These are phyloP conservation scores for Poeciliopsis turrubarensis DNA, from an alignment of 2,113 vertebrate genomes.

Conservation along the genomic window DNA sequence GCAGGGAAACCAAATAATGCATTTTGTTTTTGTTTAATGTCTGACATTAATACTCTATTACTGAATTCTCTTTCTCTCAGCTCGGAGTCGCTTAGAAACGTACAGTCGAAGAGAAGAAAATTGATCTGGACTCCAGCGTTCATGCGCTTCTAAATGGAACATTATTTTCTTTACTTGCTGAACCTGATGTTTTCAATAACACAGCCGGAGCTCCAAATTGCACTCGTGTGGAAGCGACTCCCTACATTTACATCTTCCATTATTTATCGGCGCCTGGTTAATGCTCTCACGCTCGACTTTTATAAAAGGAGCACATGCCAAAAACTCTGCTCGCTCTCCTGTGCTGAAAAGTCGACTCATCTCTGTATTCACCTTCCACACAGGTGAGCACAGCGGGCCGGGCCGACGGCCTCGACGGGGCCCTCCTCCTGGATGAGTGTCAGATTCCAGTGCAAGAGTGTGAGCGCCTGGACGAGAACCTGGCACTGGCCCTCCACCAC, in stretches of 20 bases:
- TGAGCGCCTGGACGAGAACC: constrained; percentile 87
- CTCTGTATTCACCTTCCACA: constrained; percentile 30
- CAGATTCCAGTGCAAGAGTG: constrained; percentile 86
- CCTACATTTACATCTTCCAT: constrained; percentile 23
- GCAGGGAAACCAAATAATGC: constrained; percentile 25
- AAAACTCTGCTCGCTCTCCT: constrained; percentile 13
- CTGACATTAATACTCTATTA: constrained; percentile 2
- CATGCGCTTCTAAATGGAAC: constrained; percentile 13
- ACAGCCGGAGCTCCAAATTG: constrained; percentile 17
- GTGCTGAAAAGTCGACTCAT: constrained; percentile 30
- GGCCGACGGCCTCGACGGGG: constrained; percentile 87
- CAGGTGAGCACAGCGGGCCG: constrained; percentile 88
- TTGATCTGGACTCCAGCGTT: not conserved
- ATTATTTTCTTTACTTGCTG: constrained; percentile 7
- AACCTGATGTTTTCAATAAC: constrained; percentile 7
- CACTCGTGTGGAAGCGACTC: constrained; percentile 5
- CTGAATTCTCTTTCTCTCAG: constrained; percentile 19
- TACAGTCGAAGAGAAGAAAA: not conserved
- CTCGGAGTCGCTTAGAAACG: constrained; percentile 21
- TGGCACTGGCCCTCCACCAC: constrained; percentile 89
- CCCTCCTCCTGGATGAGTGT: constrained; percentile 87
- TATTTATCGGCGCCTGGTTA: constrained; percentile 19
- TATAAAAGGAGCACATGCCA: constrained; percentile 33
- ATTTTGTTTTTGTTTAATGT: constrained; percentile 16
- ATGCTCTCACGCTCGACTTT: constrained; percentile 39